Conservation (phyloP, 2,888 invertebrate genomes). For the Synanthedon andrenaeformis region DNA sequence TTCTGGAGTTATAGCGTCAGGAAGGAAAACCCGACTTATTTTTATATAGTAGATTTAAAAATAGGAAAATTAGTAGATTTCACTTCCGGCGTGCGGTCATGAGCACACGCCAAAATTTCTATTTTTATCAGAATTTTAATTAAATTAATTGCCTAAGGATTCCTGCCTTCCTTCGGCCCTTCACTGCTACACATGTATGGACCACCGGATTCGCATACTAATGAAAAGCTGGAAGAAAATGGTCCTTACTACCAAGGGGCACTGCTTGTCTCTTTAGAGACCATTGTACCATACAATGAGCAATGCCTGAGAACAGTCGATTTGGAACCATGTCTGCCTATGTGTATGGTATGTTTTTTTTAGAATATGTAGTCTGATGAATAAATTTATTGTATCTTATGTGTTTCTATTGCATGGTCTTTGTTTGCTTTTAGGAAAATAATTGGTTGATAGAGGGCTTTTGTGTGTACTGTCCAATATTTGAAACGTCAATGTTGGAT, state of each 20-base stretch:
- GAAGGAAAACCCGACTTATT: too few relatives aligned
- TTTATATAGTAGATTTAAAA: too few relatives aligned
- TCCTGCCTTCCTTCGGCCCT: conserved; percentile 86
- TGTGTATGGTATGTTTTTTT: background rate
- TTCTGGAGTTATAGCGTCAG: too few relatives aligned
- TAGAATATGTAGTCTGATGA: too few relatives aligned
- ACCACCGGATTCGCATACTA: conserved; percentile 17
- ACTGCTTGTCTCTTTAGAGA: conserved; percentile 78
- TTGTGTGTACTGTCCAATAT: conserved; percentile 73
- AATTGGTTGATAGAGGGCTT: conserved; percentile 74
- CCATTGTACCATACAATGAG: conserved; percentile 72
- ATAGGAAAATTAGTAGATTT: too few relatives aligned
- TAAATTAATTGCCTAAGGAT: conserved; percentile 52
- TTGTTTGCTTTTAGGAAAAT: conserved; percentile 49
- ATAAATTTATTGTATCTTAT: background rate
- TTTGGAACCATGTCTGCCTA: conserved; percentile 25
- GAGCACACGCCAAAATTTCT: too few relatives aligned
- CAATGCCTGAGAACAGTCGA: conserved; percentile 38
- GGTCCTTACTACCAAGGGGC: conserved; percentile 76
- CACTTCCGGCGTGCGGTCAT: too few relatives aligned
- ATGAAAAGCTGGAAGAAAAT: conserved; percentile 28
- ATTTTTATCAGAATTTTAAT: background rate
- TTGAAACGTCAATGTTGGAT: conserved; percentile 78
- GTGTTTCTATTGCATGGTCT: background rate
- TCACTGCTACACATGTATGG: conserved; percentile 83